These are phyloP conservation scores for Chaetogeoica ovagalla DNA, from an alignment of 2,888 invertebrate genomes.

Conservation along the genomic window DNA sequence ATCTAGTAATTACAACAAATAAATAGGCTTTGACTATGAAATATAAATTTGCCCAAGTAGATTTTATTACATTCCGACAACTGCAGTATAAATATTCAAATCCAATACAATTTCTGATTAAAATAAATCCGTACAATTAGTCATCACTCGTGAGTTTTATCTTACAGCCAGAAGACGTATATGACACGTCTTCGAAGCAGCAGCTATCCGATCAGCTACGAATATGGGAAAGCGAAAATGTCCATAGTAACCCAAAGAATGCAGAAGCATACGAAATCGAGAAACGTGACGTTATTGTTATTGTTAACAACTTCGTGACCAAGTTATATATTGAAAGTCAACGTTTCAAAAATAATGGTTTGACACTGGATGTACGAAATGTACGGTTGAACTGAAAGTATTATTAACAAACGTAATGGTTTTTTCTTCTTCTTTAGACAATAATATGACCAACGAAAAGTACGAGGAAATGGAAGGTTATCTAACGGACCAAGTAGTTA, in stretches of 20 bases:
- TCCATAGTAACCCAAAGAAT: constrained; percentile 31
- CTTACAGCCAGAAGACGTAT: constrained; percentile 10
- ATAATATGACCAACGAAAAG: background rate
- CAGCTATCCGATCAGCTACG: constrained; percentile 17
- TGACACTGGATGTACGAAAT: background rate
- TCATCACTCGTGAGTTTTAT: background rate
- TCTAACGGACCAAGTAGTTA: constrained; percentile 9
- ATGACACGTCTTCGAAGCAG: constrained; percentile 4
- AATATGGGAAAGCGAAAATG: constrained; percentile 21
- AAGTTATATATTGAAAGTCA: constrained; percentile 39
- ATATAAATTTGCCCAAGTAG: too few species aligned
- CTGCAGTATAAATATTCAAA: too few species aligned
- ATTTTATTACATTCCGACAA: too few species aligned
- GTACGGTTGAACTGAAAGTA: background rate
- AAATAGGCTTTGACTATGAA: too few species aligned
- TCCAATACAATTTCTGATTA: too few species aligned
- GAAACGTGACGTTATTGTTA: constrained; percentile 19
- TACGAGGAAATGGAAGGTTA: constrained; percentile 7
- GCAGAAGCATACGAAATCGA: constrained; percentile 30
- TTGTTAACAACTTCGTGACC: constrained; percentile 40
- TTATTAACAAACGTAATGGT: background rate
- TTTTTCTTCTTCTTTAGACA: background rate
- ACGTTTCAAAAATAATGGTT: constrained; percentile 34
- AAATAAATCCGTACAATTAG: too few species aligned
- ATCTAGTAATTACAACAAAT: too few species aligned